Percentiles rank a stretch among this genome's conserved stretches.
phyloP scores from a whole-genome alignment of 2,797 vertebrate species.

The Austrolebias charrua region DNA sequence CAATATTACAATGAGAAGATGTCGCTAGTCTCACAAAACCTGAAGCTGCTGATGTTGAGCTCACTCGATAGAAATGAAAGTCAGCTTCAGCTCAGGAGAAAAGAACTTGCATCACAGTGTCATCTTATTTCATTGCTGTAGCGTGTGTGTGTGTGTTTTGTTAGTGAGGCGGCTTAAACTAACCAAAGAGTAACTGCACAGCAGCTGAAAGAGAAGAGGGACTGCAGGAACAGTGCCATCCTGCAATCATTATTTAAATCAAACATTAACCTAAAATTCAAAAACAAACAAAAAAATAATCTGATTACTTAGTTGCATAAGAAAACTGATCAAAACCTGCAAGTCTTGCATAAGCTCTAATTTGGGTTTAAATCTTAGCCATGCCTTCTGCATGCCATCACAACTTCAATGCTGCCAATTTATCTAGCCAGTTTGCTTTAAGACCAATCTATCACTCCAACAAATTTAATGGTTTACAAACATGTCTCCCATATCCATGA shows the following conservation, averaged over 20 bases:
- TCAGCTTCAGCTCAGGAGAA: constrained; percentile 28
- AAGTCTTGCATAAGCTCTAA: constrained; percentile 32
- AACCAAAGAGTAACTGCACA: constrained; percentile 72
- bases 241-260: constrained; percentile 51
- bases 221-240: constrained; percentile 53
- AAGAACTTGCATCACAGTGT: constrained; percentile 62
- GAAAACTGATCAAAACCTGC: constrained; percentile 37
- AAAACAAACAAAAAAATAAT: constrained; percentile 8
- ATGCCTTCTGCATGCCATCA: constrained; percentile 22
- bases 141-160: constrained; percentile 20
- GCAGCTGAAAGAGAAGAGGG: constrained; percentile 69
- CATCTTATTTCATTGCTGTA: constrained; percentile 27
- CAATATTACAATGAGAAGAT: constrained; percentile 10
- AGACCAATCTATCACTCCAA: constrained; percentile 10
- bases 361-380: constrained; percentile 24
- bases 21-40: constrained; percentile 11
- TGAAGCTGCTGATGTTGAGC: constrained; percentile 23
- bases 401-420: constrained; percentile 7
- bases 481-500: not conserved
- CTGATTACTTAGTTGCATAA: constrained; percentile 44
- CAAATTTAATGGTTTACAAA: too few species aligned
- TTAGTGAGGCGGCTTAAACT: constrained; percentile 48
- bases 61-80: constrained; percentile 14
- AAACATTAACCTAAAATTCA: constrained; percentile 37
- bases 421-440: constrained; percentile 6